Percentiles rank a stretch among this genome's conserved stretches.
Conservation (phyloP, 2,113 vertebrate genomes). For the Rhadina sibilatrix region DNA sequence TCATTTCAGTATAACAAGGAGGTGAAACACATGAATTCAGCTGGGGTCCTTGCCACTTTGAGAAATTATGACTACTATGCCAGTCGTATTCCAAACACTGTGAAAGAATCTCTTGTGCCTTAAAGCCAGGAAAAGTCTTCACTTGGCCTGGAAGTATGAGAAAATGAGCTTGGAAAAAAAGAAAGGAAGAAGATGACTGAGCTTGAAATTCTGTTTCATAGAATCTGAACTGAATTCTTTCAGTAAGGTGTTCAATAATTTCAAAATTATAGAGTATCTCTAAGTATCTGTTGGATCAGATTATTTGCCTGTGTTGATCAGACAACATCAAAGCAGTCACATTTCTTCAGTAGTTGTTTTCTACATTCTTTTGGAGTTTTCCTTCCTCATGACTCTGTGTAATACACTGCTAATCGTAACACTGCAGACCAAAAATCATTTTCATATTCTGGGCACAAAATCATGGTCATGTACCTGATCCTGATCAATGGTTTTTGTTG, state of each 20-base stretch:
- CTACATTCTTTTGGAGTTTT: not conserved
- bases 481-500: not conserved
- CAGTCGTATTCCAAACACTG: slow-evolving; percentile 84
- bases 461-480: not conserved
- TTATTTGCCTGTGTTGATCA: not conserved
- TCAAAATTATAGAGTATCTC: not conserved
- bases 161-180: not conserved
- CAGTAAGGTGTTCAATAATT: slow-evolving; percentile 8
- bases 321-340: not conserved
- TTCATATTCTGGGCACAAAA: not conserved
- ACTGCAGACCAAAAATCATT: not conserved
- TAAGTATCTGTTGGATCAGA: not conserved
- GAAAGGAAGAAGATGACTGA: not conserved
- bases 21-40: slow-evolving; percentile 95
- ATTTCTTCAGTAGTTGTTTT: not conserved
- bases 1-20: slow-evolving; percentile 85
- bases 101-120: slow-evolving; percentile 83
- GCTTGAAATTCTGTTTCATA: not conserved
- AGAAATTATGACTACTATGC: slow-evolving; percentile 89
- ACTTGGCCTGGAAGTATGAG: not conserved
- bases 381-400: not conserved
- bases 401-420: not conserved
- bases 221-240: slow-evolving; percentile 7
- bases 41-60: slow-evolving; percentile 89
- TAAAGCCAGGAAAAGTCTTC: slow-evolving; percentile 9